These are phyloP conservation scores for Lepidurus couesii DNA, from an alignment of 1,140 invertebrate genomes.

Conservation along the genomic window DNA sequence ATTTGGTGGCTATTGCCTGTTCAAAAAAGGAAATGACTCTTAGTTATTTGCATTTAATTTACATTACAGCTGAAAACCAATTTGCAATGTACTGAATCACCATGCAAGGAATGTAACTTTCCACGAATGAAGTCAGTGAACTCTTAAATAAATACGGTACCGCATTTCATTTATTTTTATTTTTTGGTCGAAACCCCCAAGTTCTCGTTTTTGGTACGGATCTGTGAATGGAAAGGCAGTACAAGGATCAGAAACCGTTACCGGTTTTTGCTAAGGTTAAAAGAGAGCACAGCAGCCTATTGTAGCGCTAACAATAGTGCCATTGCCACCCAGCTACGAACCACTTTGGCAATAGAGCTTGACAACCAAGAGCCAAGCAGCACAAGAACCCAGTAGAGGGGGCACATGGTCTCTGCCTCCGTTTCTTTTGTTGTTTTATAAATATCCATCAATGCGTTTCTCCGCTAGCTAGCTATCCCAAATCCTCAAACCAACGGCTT, in stretches of 20 bases:
- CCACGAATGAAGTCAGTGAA: too few relatives aligned
- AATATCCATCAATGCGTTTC: neutral
- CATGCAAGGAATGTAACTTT: too few relatives aligned
- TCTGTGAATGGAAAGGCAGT: neutral
- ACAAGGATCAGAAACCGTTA: neutral
- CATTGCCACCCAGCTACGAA: constrained; percentile 16
- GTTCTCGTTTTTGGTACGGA: neutral
- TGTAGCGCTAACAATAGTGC: neutral
- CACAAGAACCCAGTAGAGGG: neutral
- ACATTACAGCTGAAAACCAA: too few relatives aligned
- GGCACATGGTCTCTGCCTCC: constrained; percentile 1
- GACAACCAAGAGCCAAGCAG: neutral
- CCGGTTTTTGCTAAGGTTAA: neutral
- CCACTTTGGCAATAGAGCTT: constrained; percentile 19
- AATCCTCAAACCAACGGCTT: neutral
- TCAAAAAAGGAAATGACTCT: too few relatives aligned
- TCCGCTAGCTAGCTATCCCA: neutral
- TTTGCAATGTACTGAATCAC: too few relatives aligned
- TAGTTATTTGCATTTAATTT: too few relatives aligned
- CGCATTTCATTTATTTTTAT: too few relatives aligned
- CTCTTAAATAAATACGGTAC: too few relatives aligned
- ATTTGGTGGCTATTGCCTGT: too few relatives aligned
- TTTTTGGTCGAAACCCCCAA: neutral
- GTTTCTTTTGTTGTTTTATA: constrained; percentile 10
- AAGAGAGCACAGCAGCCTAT: constrained; percentile 18